Evolutionary conservation across 2,888 invertebrate species (phyloP).

Genomic region (Cancer borealis): DNA sequence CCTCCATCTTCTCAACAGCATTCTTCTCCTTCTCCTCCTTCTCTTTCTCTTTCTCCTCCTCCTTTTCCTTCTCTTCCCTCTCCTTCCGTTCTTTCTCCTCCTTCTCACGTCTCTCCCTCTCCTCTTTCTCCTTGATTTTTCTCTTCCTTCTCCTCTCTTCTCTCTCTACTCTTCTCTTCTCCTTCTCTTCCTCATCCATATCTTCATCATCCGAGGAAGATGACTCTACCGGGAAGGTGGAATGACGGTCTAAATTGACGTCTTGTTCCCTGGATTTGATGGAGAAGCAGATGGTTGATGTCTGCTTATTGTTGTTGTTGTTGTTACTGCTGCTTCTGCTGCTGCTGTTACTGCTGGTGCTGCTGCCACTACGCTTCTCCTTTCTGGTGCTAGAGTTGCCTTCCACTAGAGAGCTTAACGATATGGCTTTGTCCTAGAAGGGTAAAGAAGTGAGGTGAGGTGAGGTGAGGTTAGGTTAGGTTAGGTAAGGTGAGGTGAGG

Average conservation of each 20-base stretch:
- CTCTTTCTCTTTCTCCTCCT: constrained; percentile 60
- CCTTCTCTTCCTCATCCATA: constrained; percentile 74
- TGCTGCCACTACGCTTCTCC: not conserved
- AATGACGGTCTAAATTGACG: constrained; percentile 67
- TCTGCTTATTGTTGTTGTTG: constrained; percentile 44
- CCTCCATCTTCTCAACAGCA: constrained; percentile 67
- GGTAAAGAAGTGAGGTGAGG: not conserved
- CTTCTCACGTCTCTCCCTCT: constrained; percentile 62
- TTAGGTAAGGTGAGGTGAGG: not conserved
- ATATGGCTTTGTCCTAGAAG: not conserved
- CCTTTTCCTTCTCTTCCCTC: constrained; percentile 58
- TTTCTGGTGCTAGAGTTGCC: constrained; percentile 26
- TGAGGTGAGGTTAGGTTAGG: not conserved
- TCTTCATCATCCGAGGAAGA: constrained; percentile 74
- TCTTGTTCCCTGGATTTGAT: constrained; percentile 74
- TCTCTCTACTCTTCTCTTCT: constrained; percentile 65
- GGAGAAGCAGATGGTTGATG: constrained; percentile 74
- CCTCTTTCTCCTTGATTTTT: constrained; percentile 57
- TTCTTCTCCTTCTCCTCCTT: constrained; percentile 65
- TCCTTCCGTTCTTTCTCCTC: constrained; percentile 69
- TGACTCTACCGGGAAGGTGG: constrained; percentile 76
- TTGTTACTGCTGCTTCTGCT: constrained; percentile 50
- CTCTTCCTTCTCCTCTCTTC: constrained; percentile 70
- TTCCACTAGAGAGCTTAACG: not conserved
- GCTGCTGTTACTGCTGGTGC: constrained; percentile 50